Evolutionary conservation across 2,797 vertebrate genomes (phyloP).

Genomic region (Pseudomugil gertrudae): DNA sequence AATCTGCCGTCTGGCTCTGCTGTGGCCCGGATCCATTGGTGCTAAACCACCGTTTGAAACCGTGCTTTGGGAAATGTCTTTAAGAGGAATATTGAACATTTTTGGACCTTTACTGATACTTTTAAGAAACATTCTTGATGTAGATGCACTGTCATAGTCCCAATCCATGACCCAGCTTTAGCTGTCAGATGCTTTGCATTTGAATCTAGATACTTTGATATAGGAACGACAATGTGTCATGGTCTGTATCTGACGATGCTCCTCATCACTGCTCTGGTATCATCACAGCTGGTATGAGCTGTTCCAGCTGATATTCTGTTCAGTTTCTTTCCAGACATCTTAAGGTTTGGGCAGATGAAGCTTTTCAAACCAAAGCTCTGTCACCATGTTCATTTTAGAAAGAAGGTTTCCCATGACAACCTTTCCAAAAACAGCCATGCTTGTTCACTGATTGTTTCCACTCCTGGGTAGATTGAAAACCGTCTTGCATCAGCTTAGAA

Average conservation of each 20-base stretch:
- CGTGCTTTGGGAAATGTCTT: slow-evolving; percentile 22
- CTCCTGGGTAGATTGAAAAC: not conserved
- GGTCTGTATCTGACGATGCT: no score
- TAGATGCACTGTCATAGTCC: no score
- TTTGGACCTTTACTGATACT: no score
- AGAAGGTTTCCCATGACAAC: not conserved
- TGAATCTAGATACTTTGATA: no score
- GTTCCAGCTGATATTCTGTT: no score
- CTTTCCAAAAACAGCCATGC: not conserved
- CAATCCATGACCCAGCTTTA: no score
- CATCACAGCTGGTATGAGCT: no score
- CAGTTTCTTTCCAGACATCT: no score
- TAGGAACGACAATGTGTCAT: no score
- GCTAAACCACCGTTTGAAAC: slow-evolving; percentile 14
- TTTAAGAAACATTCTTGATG: no score
- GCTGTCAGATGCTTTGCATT: no score
- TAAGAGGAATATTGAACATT: not conserved
- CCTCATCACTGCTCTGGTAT: no score
- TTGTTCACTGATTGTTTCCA: not conserved
- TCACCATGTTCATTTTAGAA: not conserved
- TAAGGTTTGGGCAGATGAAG: not conserved
- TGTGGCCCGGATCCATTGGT: slow-evolving; percentile 35
- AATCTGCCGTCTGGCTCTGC: slow-evolving; percentile 46
- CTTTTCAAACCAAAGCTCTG: not conserved
- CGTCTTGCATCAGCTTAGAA: not conserved